Evolutionary conservation across 1,140 invertebrate genomes (phyloP), one percentile per base, ranked within the genome.

Genomic region (Coelopa frigida): DNA sequence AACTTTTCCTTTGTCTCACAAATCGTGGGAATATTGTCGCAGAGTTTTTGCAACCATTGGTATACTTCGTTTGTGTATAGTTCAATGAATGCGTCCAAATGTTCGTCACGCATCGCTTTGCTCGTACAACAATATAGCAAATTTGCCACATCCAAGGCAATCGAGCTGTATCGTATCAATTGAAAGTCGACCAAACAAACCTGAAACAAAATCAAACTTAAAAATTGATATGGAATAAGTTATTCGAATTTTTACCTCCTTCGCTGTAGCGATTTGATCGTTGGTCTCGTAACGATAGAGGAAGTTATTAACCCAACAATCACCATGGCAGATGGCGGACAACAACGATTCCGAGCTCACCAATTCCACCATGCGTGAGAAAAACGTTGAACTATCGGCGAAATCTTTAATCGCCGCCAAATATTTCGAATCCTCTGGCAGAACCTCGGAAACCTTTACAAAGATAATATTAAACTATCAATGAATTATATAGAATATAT

Each of bases 301-400:
- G 50, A 85, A 76, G 61, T 86, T 86, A 51, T 85, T 85, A 1
- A 81, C 83, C 83, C 83, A 85, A 57, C 81, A 85, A 48, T 85
- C 83, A 0, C 84, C 84, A 50, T 86, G 84, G 46, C 79, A 79
- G 44, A 86, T 79, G 4, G 83, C 80, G 0, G 79, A 78, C 15
- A 84, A 59, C 0, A 79, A 75, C 15, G 82, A 80, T 49, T 74
- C 71, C 0, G 76, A 71, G 2, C 75, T 70, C 2, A 79, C 79
- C 44, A 83, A 55, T 21, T 81, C 72, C 31, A 82, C 75, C 82
- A 85, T 85, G 1, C 74, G 77, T 1, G 72, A 72, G 54, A 85
- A 85, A 57, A 84, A 84, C 2, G 75, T 75, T 3, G 81, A 75
- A 46, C 80, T 75, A 21, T 75, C 73, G 14, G 82, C 75, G 57